phyloP scores from a whole-genome alignment of 2,113 vertebrate genomes.

The Halcyon senegalensis region DNA sequence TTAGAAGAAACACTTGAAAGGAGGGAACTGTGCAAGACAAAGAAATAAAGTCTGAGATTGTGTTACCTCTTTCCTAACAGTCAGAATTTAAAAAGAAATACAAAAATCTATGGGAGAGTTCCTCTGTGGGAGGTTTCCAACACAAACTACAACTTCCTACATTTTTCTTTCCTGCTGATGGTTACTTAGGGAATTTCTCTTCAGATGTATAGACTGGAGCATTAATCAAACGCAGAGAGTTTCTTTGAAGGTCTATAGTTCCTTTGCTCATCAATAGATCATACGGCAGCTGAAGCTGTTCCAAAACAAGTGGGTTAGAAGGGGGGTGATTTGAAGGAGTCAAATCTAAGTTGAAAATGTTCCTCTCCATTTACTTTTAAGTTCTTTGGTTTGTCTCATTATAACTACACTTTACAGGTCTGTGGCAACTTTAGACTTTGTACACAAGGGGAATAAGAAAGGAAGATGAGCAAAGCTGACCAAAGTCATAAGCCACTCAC shows the following conservation, averaged over 20 bases:
- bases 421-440: background rate
- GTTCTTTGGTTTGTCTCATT: background rate
- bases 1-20: background rate
- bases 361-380: background rate
- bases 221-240: background rate
- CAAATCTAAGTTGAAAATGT: background rate
- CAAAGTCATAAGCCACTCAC: background rate
- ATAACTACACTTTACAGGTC: background rate
- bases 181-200: background rate
- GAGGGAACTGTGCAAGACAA: background rate
- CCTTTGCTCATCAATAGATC: background rate
- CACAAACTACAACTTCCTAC: background rate
- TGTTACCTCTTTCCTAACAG: background rate
- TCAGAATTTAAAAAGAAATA: background rate
- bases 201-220: background rate
- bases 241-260: background rate
- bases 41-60: background rate
- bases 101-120: background rate
- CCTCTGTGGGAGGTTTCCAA: background rate
- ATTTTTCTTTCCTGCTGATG: background rate
- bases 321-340: background rate
- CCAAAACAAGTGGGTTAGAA: background rate
- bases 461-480: background rate
- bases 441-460: fast-evolving
- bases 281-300: background rate